Evolutionary conservation across 2,888 invertebrate genomes (phyloP), one percentile per base, ranked within the genome.

Genomic region (Tridacna crocea): DNA sequence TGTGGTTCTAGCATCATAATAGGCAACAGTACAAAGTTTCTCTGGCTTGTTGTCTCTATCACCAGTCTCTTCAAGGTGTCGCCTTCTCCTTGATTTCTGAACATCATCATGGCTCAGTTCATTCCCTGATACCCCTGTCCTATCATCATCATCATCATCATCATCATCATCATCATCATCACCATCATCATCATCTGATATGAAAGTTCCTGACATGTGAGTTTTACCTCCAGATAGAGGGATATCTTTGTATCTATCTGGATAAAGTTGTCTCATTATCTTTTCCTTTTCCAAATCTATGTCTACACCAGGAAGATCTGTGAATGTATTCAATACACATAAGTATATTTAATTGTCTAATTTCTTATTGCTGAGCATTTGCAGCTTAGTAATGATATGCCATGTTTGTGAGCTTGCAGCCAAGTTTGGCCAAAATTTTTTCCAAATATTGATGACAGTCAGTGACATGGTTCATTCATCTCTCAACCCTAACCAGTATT

Each of bases 21-120:
- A 66, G 36, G 79, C 74, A 15, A 83, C 83, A 36, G 61, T 46
- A 74, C 83, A 83, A 61, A 83, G 51, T 36, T 66, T 68, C 13
- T 48, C 22, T 0, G 48, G 22, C 10, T n/a, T 19, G 3, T n/a
- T 11, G 4, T 65, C 36, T 13, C 13, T 17, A 17, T 19, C 19
- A 47, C 48, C 36, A 36, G 12, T 17, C 17, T 48, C 27, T n/a
- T 72, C 60, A 1, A n/a, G 48, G n/a, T 58, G 60, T 46, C 58
- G 19, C 47, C 47, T 55, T 13, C n/a, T 66, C 46, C 66, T 66
- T 15, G 66, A 19, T 6, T 15, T 36, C 13, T 66, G 36, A 26
- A n/a, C 60, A 60, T 60, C 61, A 61, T 61, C 61, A 61, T 15
- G n/a, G 46, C 46, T 46, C 13, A 19, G 15, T 6, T 19, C 27